A percentile compares a stretch with the other conserved stretches of the same genome.
These are phyloP conservation scores for Tipula confusa DNA, from an alignment of 2,888 invertebrate genomes.

Conservation along the genomic window DNA sequence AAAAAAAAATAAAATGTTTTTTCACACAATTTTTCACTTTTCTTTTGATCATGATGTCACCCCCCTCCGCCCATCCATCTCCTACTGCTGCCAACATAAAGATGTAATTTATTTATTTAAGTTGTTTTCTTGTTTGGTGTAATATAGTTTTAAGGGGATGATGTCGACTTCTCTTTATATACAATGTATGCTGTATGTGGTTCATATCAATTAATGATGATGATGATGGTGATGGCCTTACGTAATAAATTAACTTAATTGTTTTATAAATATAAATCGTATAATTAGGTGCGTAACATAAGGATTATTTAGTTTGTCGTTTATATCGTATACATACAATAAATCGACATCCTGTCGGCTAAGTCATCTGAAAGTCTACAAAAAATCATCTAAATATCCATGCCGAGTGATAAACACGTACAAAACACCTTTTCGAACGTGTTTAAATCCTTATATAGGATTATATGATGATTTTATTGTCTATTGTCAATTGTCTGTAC, in stretches of 20 bases:
- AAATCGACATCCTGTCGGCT: background rate
- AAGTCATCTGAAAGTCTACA: no score
- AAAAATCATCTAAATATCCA: background rate
- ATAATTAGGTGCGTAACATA: background rate
- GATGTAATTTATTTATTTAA: conserved; percentile 25
- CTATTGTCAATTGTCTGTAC: conserved; percentile 25
- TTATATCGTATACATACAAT: background rate
- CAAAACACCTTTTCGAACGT: conserved; percentile 20
- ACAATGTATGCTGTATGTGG: background rate
- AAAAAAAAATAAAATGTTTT: no score
- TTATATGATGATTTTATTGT: conserved; percentile 29
- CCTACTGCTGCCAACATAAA: background rate
- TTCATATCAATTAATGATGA: conserved; percentile 12
- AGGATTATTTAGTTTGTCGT: background rate
- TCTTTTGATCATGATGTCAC: background rate
- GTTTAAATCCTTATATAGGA: conserved; percentile 27
- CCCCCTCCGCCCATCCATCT: background rate
- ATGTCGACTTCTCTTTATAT: background rate
- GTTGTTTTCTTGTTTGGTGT: background rate
- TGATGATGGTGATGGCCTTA: background rate
- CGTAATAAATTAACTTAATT: background rate
- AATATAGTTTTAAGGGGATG: no score
- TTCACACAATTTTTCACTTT: conserved; percentile 25
- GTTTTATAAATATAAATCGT: background rate
- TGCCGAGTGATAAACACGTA: background rate